Conservation (phyloP, 2,113 vertebrate species). For the Kryptolebias marmoratus region DNA sequence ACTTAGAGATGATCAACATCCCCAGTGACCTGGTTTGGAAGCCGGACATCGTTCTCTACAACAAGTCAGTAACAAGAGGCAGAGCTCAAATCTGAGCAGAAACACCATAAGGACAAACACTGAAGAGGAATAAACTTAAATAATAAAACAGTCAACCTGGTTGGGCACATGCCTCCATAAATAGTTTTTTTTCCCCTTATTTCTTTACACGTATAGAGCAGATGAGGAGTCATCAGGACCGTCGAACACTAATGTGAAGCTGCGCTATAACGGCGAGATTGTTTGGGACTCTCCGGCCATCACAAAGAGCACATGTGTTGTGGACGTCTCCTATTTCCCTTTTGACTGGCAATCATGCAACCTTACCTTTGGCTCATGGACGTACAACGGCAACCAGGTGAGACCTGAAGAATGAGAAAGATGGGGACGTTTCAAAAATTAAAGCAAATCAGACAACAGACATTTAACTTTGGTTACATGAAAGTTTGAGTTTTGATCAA, state of each 20-base stretch:
- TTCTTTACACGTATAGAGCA: slow-evolving; percentile 78
- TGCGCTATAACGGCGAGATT: slow-evolving; percentile 93
- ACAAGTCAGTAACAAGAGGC: slow-evolving; percentile 84
- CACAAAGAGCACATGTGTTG: slow-evolving; percentile 96
- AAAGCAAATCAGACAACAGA: background rate
- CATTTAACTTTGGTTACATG: background rate
- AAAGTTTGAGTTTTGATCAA: no score
- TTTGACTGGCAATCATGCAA: slow-evolving; percentile 96
- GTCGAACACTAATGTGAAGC: slow-evolving; percentile 92
- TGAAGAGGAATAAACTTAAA: background rate
- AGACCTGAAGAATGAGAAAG: background rate
- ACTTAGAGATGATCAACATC: slow-evolving; percentile 94
- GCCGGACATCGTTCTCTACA: slow-evolving; percentile 96
- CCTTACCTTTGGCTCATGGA: slow-evolving; percentile 98
- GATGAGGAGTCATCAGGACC: slow-evolving; percentile 91
- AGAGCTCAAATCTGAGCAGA: background rate
- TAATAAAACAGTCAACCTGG: background rate
- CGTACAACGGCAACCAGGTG: slow-evolving; percentile 98
- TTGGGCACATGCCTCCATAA: background rate
- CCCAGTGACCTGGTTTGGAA: slow-evolving; percentile 95
- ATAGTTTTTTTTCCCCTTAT: background rate
- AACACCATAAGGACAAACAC: background rate
- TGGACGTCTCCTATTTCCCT: slow-evolving; percentile 96
- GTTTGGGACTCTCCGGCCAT: slow-evolving; percentile 96
- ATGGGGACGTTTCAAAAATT: background rate